phyloP scores from a whole-genome alignment of 1,140 invertebrate species.

The Aphelenchoides besseyi region DNA sequence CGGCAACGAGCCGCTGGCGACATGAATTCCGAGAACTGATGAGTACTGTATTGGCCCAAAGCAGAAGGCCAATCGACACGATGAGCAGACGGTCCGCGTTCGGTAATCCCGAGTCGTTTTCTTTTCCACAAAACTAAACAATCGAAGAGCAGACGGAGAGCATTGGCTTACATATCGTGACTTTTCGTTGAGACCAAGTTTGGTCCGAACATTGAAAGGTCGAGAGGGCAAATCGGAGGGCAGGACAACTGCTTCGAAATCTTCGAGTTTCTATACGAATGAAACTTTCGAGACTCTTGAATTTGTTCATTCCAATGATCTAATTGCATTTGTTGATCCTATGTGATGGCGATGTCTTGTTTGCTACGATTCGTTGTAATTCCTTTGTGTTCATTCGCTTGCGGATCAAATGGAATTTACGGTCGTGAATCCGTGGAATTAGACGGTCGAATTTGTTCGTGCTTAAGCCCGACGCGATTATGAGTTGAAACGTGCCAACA shows the following conservation, averaged over 20 bases:
- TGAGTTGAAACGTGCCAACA: background rate
- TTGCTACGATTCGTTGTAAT: background rate
- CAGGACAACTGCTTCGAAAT: background rate
- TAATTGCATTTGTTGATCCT: background rate
- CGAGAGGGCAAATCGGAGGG: background rate
- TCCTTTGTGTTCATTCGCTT: background rate
- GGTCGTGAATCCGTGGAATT: background rate
- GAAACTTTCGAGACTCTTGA: background rate
- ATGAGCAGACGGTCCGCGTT: background rate
- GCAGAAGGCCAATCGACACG: background rate
- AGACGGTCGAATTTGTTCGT: background rate
- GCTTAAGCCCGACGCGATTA: slow-evolving; percentile 5
- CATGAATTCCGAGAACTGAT: background rate
- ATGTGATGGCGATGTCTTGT: background rate
- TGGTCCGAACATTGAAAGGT: background rate
- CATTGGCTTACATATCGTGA: background rate
- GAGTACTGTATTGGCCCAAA: background rate
- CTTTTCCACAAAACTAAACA: background rate
- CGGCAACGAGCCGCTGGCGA: background rate
- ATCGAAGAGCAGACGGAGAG: background rate
- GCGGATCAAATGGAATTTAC: background rate
- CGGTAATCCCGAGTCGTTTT: background rate
- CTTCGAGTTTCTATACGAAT: background rate
- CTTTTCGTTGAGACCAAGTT: background rate
- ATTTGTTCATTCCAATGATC: background rate